Conservation (phyloP, 2,113 vertebrate genomes). For the Pagrus major region DNA sequence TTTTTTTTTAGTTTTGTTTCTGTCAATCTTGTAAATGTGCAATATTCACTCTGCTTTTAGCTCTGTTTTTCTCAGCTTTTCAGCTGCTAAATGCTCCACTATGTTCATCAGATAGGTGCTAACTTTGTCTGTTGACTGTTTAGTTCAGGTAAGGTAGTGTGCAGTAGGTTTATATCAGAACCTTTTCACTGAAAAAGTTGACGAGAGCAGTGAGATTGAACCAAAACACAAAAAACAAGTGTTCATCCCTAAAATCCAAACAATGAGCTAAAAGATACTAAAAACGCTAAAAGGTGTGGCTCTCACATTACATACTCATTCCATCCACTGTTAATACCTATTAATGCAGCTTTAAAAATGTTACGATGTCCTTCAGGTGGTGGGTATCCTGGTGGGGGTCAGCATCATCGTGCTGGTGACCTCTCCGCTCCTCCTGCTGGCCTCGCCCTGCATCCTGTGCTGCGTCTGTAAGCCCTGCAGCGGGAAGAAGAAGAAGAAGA, state of each 20-base stretch:
- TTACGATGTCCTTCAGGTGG: constrained; percentile 86
- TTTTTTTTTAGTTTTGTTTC: neutral
- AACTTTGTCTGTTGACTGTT: too few relatives aligned
- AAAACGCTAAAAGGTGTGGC: neutral
- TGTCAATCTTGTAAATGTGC: too few relatives aligned
- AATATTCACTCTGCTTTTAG: neutral
- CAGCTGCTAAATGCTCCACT: neutral
- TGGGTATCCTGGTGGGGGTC: constrained; percentile 94
- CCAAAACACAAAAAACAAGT: neutral
- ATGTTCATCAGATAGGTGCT: too few relatives aligned
- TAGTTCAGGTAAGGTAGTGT: neutral
- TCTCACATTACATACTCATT: neutral
- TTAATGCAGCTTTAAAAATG: neutral
- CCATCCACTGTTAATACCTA: neutral
- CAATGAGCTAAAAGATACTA: neutral
- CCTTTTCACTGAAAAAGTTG: too few relatives aligned
- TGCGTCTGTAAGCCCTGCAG: constrained; percentile 94
- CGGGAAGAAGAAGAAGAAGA: constrained; percentile 82
- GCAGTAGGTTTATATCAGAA: neutral
- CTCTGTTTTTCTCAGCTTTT: neutral
- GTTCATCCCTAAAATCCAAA: neutral
- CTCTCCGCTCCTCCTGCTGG: constrained; percentile 94
- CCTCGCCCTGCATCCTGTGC: constrained; percentile 96
- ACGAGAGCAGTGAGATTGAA: neutral
- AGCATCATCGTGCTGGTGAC: constrained; percentile 94